These are phyloP conservation scores for Arrhopalites spinosus DNA, from an alignment of 2,888 invertebrate species.

Conservation along the genomic window DNA sequence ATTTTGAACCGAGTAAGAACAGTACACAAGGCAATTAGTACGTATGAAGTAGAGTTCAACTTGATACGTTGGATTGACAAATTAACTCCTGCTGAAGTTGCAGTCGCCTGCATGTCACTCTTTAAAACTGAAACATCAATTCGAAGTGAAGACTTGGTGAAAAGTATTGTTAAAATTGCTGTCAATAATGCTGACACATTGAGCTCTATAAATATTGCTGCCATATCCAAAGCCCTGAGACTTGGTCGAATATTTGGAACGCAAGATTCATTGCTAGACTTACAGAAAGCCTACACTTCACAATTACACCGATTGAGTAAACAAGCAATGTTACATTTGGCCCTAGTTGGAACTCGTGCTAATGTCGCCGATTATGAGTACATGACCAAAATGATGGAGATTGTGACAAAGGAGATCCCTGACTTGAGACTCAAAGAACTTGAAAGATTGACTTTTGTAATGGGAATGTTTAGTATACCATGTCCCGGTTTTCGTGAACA, in stretches of 20 bases:
- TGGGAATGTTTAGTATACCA: conserved; percentile 67
- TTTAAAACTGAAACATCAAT: conserved; percentile 75
- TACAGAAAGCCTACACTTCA: conserved; percentile 65
- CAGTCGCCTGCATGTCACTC: conserved; percentile 74
- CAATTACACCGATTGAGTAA: conserved; percentile 68
- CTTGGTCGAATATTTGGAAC: conserved; percentile 25
- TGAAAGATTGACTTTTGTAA: conserved; percentile 70
- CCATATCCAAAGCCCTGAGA: conserved; percentile 60
- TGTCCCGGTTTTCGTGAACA: conserved; percentile 63
- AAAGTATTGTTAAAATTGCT: conserved; percentile 64
- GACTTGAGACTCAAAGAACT: conserved; percentile 72
- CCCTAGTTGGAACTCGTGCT: conserved; percentile 66
- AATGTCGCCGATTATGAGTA: conserved; percentile 59
- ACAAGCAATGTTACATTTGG: conserved; percentile 70
- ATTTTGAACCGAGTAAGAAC: conserved; percentile 68
- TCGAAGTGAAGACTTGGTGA: conserved; percentile 62
- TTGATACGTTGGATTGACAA: conserved; percentile 64
- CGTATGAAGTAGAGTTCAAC: conserved; percentile 70
- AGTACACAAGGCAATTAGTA: conserved; percentile 62
- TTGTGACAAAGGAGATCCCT: conserved; percentile 63
- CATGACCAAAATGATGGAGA: conserved; percentile 64
- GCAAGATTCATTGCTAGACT: conserved; percentile 61
- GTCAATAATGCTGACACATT: conserved; percentile 64
- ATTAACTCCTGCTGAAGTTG: conserved; percentile 70
- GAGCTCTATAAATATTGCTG: conserved; percentile 70